These are phyloP conservation scores for Drosophila busckii DNA, from an alignment of 1,140 invertebrate genomes.

Conservation along the genomic window DNA sequence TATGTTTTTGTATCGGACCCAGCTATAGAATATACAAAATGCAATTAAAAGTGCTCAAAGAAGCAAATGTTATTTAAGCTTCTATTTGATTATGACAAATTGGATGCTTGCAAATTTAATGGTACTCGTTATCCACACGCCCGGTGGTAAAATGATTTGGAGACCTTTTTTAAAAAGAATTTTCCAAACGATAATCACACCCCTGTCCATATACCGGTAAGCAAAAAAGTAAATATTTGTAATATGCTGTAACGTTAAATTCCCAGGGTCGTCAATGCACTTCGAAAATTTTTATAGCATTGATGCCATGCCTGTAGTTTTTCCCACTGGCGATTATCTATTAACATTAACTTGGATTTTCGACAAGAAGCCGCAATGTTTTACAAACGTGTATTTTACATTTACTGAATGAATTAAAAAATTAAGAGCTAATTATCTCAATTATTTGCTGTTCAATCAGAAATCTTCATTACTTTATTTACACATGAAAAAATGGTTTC, in stretches of 20 bases:
- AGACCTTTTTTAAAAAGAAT: constrained; percentile 23
- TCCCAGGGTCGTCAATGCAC: constrained; percentile 21
- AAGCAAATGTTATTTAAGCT: constrained; percentile 29
- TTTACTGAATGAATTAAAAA: no score
- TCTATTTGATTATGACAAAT: constrained; percentile 1
- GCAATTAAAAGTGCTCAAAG: no score
- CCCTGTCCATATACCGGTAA: constrained; percentile 28
- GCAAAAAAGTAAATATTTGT: background rate
- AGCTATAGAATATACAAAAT: no score
- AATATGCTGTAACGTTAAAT: background rate
- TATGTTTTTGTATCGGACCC: constrained; percentile 3
- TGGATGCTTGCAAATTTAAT: constrained; percentile 30
- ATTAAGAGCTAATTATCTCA: no score
- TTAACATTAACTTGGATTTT: constrained; percentile 15
- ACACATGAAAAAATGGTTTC: no score
- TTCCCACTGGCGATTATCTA: constrained; percentile 26
- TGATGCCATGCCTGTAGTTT: background rate
- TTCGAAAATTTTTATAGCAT: constrained; percentile 17
- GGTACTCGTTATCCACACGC: constrained; percentile 16
- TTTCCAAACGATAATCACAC: constrained; percentile 37
- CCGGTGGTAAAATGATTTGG: constrained; percentile 18
- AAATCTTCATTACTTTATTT: no score
- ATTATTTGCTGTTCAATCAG: no score
- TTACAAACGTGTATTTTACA: no score
- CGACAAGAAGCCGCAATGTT: constrained; percentile 9